Conservation (phyloP, 2,797 vertebrate species). For the Spea hammondii region DNA sequence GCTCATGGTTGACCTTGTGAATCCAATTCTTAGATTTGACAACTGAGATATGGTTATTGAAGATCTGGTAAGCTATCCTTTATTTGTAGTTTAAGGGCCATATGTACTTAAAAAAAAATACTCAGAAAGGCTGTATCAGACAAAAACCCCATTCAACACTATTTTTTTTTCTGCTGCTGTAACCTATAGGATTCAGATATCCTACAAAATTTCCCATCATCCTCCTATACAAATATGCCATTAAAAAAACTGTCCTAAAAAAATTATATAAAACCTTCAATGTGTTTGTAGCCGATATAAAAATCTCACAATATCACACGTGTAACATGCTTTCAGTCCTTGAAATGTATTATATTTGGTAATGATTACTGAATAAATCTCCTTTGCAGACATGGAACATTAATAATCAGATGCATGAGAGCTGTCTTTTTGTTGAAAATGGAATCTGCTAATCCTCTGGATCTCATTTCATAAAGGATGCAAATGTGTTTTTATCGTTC, state of each 20-base stretch:
- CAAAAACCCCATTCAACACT: too few species aligned
- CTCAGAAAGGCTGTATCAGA: too few species aligned
- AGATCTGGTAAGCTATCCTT: neutral
- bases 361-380: constrained; percentile 45
- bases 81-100: neutral
- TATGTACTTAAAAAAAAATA: neutral
- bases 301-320: constrained; percentile 12
- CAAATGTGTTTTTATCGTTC: constrained; percentile 46
- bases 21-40: constrained; percentile 14
- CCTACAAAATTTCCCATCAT: too few species aligned
- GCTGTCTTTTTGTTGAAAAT: constrained; percentile 47
- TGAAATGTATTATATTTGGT: constrained; percentile 34
- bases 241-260: neutral
- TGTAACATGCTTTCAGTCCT: constrained; percentile 24
- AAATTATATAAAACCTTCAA: constrained; percentile 25
- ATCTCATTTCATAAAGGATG: constrained; percentile 44
- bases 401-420: constrained; percentile 44
- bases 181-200: too few species aligned
- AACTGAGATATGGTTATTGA: constrained; percentile 6
- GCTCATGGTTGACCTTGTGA: constrained; percentile 46
- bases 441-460: constrained; percentile 49
- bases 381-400: constrained; percentile 40
- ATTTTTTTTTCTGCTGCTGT: too few species aligned
- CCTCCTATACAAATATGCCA: too few species aligned
- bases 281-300: constrained; percentile 36